Conservation (phyloP, 1,140 invertebrate genomes). For the Batillaria attramentaria region DNA sequence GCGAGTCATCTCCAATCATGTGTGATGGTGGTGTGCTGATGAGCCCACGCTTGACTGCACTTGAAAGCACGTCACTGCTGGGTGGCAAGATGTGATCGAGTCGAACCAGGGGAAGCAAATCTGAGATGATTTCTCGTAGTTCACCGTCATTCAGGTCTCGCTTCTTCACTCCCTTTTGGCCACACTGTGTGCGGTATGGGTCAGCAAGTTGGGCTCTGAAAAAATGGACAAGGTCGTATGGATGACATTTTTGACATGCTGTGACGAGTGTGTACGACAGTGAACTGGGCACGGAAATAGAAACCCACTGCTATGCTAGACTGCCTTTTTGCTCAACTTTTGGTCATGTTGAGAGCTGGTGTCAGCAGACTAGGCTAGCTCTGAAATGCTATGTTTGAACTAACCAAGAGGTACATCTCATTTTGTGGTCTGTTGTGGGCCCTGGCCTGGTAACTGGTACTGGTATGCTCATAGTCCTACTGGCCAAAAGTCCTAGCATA, state of each 20-base stretch:
- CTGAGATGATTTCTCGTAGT: conserved; percentile 87
- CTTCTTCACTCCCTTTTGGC: conserved; percentile 89
- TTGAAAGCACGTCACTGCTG: conserved; percentile 85
- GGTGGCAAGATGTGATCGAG: conserved; percentile 91
- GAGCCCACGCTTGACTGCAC: conserved; percentile 85
- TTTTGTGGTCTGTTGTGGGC: too few relatives aligned
- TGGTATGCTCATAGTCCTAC: too few relatives aligned
- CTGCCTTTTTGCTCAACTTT: too few relatives aligned
- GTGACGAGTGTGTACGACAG: not conserved
- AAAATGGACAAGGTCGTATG: not conserved
- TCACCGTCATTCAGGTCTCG: conserved; percentile 89
- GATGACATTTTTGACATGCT: not conserved
- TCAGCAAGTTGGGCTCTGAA: conserved; percentile 91
- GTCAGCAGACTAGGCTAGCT: too few relatives aligned
- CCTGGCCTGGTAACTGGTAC: too few relatives aligned
- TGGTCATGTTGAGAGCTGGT: too few relatives aligned
- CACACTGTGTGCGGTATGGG: conserved; percentile 92
- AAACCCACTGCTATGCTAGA: not conserved
- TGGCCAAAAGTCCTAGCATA: too few relatives aligned
- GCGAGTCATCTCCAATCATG: conserved; percentile 81
- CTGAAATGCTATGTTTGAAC: not conserved
- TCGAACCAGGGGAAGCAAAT: conserved; percentile 85
- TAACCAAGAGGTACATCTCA: too few relatives aligned
- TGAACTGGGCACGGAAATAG: not conserved
- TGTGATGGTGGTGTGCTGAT: conserved; percentile 88